Evolutionary conservation across 2,797 vertebrate genomes (phyloP).

Genomic region (Amphiprion clarkii): DNA sequence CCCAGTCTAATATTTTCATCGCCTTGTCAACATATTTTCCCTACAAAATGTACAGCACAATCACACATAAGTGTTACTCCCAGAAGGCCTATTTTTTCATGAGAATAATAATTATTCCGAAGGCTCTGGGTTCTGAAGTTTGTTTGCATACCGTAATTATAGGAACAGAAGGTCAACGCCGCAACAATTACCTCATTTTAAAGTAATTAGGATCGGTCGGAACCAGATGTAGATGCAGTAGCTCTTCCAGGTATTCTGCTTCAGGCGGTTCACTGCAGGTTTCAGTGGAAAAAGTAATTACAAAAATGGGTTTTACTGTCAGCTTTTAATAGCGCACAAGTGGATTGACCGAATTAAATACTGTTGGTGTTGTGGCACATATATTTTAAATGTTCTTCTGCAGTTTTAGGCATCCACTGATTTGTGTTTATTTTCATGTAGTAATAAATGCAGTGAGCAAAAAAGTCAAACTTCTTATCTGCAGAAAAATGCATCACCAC

Average conservation of each 20-base stretch:
- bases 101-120: slow-evolving; percentile 53
- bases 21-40: slow-evolving; percentile 11
- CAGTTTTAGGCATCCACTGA: not conserved
- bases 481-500: not conserved
- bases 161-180: slow-evolving; percentile 67
- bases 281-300: slow-evolving; percentile 34
- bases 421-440: not conserved
- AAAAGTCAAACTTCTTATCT: too few species aligned
- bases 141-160: slow-evolving; percentile 66
- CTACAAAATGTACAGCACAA: not conserved
- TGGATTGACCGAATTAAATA: not conserved
- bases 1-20: slow-evolving; percentile 5
- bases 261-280: slow-evolving; percentile 17
- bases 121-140: slow-evolving; percentile 57
- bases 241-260: slow-evolving; percentile 26
- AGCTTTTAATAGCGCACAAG: slow-evolving; percentile 3
- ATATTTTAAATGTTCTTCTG: too few species aligned
- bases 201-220: slow-evolving; percentile 64
- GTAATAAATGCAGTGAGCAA: too few species aligned
- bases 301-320: slow-evolving; percentile 23
- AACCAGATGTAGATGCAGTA: slow-evolving; percentile 40
- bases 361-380: not conserved
- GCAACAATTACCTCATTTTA: slow-evolving; percentile 65
- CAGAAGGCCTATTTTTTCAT: slow-evolving; percentile 32
- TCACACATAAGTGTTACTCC: slow-evolving; percentile 18